Conservation (phyloP, 2,797 vertebrate genomes). For the Lithobates pipiens region DNA sequence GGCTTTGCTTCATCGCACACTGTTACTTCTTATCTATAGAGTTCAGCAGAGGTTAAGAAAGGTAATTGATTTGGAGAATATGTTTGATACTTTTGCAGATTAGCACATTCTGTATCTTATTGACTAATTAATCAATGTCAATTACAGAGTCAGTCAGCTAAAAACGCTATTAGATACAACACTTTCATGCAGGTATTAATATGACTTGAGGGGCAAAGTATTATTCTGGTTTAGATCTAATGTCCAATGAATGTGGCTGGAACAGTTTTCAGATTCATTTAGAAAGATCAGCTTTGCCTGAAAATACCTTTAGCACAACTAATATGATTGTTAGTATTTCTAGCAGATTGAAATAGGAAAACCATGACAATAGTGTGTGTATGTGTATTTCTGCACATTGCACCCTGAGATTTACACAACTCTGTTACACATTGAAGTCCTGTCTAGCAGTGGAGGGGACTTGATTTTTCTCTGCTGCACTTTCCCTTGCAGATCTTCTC, state of each 20-base stretch:
- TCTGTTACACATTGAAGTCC: too few relatives aligned
- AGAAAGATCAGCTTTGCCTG: neutral
- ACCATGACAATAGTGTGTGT: too few relatives aligned
- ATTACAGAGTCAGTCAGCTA: conserved; percentile 28
- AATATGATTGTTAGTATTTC: too few relatives aligned
- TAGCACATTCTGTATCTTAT: conserved; percentile 13
- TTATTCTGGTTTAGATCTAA: neutral
- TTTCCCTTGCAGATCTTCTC: too few relatives aligned
- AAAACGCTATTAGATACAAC: neutral
- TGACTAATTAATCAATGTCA: conserved; percentile 44
- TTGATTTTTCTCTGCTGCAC: too few relatives aligned
- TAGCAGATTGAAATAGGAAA: too few relatives aligned
- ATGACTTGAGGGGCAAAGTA: neutral
- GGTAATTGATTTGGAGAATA: conserved; percentile 29
- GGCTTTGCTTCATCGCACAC: neutral
- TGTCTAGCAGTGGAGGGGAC: too few relatives aligned
- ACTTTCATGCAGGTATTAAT: neutral
- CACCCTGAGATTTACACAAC: too few relatives aligned
- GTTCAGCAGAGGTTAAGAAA: conserved; percentile 3
- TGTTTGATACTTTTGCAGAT: conserved; percentile 21
- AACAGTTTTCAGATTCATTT: neutral
- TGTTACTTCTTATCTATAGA: neutral
- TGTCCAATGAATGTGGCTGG: neutral
- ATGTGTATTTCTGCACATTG: too few relatives aligned
- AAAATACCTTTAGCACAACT: too few relatives aligned